phyloP scores from a whole-genome alignment of 2,113 vertebrate species.

The Apodemus speciosus region DNA sequence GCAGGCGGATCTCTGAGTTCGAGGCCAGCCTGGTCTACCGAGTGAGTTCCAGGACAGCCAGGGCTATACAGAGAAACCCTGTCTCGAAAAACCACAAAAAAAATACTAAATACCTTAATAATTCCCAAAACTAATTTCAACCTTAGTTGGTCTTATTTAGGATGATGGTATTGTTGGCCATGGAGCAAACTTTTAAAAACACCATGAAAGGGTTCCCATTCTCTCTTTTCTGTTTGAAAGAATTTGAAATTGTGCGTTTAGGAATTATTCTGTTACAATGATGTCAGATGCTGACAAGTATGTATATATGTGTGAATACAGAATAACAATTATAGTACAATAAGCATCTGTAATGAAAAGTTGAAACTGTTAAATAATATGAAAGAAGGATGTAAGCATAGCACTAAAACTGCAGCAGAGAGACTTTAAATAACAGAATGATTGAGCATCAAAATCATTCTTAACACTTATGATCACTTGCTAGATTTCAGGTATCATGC shows the following conservation, averaged over 20 bases:
- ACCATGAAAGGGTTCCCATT: not conserved
- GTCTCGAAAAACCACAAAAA: too few relatives aligned
- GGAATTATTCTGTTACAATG: not conserved
- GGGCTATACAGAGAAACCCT: too few relatives aligned
- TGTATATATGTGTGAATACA: not conserved
- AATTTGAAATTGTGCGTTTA: not conserved
- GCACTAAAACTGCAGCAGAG: not conserved
- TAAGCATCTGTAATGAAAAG: not conserved
- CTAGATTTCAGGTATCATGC: not conserved
- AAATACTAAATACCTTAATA: not conserved
- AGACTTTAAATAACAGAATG: not conserved
- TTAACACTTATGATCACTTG: not conserved
- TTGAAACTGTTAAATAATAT: not conserved
- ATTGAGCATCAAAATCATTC: not conserved
- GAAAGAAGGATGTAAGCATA: not conserved
- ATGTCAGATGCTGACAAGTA: not conserved
- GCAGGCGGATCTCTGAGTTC: too few relatives aligned
- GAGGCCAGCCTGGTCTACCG: too few relatives aligned
- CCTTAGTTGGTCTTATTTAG: not conserved
- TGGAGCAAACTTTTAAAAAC: not conserved
- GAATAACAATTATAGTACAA: not conserved
- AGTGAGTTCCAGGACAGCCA: too few relatives aligned
- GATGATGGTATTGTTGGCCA: not conserved
- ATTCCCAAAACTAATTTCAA: constrained; percentile 10
- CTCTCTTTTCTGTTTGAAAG: not conserved